Conservation (phyloP, 2,113 vertebrate species). For the Campylomormyrus numenius region DNA sequence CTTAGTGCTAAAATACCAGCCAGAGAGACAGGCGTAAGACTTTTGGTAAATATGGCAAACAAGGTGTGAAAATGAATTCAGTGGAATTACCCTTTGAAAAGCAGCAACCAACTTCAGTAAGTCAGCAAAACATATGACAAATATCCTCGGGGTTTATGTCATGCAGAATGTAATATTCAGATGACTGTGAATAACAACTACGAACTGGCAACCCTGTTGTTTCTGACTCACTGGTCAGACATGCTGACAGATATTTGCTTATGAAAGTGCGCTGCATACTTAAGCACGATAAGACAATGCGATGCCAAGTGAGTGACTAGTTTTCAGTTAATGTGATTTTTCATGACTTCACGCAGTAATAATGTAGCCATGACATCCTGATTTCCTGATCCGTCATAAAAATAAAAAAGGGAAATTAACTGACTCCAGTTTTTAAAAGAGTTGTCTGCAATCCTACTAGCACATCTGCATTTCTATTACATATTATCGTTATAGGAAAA, state of each 20-base stretch:
- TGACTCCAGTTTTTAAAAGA: not conserved
- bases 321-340: not conserved
- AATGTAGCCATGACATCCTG: not conserved
- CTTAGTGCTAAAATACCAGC: constrained; percentile 9
- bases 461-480: not conserved
- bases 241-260: not conserved
- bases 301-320: not conserved
- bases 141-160: not conserved
- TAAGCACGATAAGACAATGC: not conserved
- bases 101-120: not conserved
- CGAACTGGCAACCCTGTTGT: not conserved
- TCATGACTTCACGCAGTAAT: not conserved
- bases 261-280: not conserved
- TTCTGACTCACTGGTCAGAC: not conserved
- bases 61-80: not conserved
- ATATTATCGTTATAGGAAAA: not conserved
- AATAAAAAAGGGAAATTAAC: not conserved
- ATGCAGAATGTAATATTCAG: not conserved
- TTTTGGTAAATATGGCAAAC: not conserved
- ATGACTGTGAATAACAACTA: not conserved
- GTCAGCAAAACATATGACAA: not conserved
- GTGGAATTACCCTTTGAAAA: not conserved
- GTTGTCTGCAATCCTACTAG: not conserved
- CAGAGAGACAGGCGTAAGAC: not conserved
- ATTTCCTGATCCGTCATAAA: not conserved